A percentile compares a stretch with the other conserved stretches of the same genome.
Conservation (phyloP, 2,113 vertebrate genomes). For the Gobio gobio region DNA sequence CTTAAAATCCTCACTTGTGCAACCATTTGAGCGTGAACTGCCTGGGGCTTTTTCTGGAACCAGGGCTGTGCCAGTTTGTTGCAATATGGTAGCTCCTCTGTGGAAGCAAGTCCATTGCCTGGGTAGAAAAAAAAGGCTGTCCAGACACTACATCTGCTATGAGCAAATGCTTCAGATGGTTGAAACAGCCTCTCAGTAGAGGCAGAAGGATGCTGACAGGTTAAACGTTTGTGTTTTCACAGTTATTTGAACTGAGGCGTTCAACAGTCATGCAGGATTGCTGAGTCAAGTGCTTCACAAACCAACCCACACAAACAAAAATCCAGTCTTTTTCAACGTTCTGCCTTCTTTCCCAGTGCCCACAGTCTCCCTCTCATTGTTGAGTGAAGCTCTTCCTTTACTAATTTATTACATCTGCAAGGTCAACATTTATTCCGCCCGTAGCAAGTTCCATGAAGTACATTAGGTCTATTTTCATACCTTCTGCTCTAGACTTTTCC, state of each 20-base stretch:
- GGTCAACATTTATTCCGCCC: background rate
- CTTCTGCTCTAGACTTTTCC: background rate
- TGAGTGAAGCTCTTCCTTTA: slow-evolving; percentile 9
- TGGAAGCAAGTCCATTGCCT: slow-evolving; percentile 28
- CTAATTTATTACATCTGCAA: slow-evolving; percentile 21
- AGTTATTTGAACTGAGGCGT: slow-evolving; percentile 1
- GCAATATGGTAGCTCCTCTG: slow-evolving; percentile 5
- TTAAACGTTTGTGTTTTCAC: slow-evolving; percentile 4
- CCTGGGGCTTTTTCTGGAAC: background rate
- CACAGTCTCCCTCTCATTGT: background rate
- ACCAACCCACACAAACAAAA: background rate
- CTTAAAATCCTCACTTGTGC: slow-evolving; percentile 16
- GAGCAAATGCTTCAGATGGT: background rate
- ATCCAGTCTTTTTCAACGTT: background rate
- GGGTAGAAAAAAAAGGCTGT: slow-evolving; percentile 34
- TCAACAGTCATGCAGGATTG: slow-evolving; percentile 18
- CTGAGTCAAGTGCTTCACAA: slow-evolving; percentile 37
- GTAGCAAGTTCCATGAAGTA: slow-evolving; percentile 12
- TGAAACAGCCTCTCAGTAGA: background rate
- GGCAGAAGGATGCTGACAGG: background rate
- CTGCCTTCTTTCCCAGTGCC: background rate
- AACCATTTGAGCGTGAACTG: slow-evolving; percentile 8
- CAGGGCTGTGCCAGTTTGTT: slow-evolving; percentile 31
- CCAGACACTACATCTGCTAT: slow-evolving; percentile 21
- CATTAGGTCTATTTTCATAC: background rate